Percentiles rank a stretch among this genome's conserved stretches.
phyloP scores from a whole-genome alignment of 2,113 vertebrate genomes.

The human (Homo sapiens) region GRCh38 chr12:75802001-75802500 shows the following conservation, averaged over 20 bases:
- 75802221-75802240: background rate
- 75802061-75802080: conserved; percentile 3
- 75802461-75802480: no score
- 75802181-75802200: background rate
- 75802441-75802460: no score
- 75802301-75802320: background rate
- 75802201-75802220: background rate
- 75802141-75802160: background rate
- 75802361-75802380: no score
- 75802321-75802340: background rate
- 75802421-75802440: no score
- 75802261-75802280: fast-evolving
- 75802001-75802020: background rate
- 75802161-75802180: background rate
- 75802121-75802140: background rate
- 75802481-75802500: no score
- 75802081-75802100: background rate
- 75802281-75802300: background rate
- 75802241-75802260: background rate
- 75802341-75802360: background rate
- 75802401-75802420: no score
- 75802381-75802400: no score
- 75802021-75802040: conserved; percentile 14
- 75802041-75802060: background rate
- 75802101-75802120: background rate